Evolutionary conservation across 2,888 invertebrate genomes (phyloP).

Genomic region (Pollenia angustigena): DNA sequence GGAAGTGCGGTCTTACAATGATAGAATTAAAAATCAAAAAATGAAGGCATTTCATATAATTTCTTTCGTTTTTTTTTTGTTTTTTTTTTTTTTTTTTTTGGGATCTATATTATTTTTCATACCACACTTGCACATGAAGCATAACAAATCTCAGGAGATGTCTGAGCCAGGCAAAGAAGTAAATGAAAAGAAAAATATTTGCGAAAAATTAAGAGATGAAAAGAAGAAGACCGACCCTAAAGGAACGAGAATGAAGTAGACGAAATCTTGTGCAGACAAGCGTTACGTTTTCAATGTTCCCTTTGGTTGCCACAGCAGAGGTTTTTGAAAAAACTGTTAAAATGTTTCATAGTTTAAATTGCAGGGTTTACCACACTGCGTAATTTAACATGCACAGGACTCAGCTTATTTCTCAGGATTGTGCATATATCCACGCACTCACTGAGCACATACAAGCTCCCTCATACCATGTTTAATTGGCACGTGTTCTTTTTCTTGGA

Average conservation of each 20-base stretch:
- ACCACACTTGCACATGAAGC: slow-evolving; percentile 48
- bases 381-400: slow-evolving; percentile 69
- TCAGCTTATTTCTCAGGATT: slow-evolving; percentile 30
- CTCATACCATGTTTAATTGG: slow-evolving; percentile 36
- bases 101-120: not conserved
- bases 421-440: slow-evolving; percentile 22
- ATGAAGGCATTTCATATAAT: slow-evolving; percentile 43
- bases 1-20: slow-evolving; percentile 54
- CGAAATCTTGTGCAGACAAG: slow-evolving; percentile 68
- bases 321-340: slow-evolving; percentile 28
- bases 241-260: slow-evolving; percentile 31
- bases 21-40: slow-evolving; percentile 69
- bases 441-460: not conserved
- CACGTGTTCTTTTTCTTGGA: slow-evolving; percentile 63
- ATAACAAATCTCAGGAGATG: slow-evolving; percentile 72
- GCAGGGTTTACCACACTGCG: slow-evolving; percentile 68
- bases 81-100: not conserved
- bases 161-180: slow-evolving; percentile 56
- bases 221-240: slow-evolving; percentile 6
- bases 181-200: not conserved
- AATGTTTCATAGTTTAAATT: slow-evolving; percentile 60
- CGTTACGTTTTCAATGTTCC: slow-evolving; percentile 60
- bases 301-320: slow-evolving; percentile 27
- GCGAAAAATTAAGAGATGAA: slow-evolving; percentile 48
- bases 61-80: slow-evolving; percentile 29